phyloP scores from a whole-genome alignment of 1,140 invertebrate species.

The Aphaenogaster ashmeadi region DNA sequence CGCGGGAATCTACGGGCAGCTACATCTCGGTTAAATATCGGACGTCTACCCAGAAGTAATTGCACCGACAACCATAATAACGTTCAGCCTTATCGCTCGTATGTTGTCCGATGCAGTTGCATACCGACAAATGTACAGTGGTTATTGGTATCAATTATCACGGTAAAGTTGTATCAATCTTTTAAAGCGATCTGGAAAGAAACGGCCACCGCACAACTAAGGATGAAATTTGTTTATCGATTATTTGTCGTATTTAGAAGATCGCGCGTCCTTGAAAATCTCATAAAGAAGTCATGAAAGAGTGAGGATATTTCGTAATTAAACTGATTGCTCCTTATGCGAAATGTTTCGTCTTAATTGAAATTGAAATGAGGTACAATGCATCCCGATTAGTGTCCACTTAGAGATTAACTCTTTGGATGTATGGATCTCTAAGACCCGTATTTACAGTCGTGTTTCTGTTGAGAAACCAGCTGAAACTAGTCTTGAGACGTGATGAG shows the following conservation, averaged over 20 bases:
- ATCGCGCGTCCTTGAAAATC: background rate
- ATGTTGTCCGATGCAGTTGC: slow-evolving; percentile 13
- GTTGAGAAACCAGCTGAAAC: too few relatives aligned
- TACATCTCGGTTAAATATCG: slow-evolving; percentile 47
- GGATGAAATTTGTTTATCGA: background rate
- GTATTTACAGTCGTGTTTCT: too few relatives aligned
- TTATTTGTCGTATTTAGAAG: background rate
- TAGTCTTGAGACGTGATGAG: too few relatives aligned
- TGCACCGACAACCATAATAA: slow-evolving; percentile 40
- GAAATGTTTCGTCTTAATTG: background rate
- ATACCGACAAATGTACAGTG: background rate
- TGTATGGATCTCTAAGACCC: background rate
- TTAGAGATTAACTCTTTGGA: background rate
- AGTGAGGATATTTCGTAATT: background rate
- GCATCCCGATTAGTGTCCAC: too few relatives aligned
- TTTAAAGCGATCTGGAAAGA: background rate
- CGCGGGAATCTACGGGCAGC: slow-evolving; percentile 25
- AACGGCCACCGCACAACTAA: background rate
- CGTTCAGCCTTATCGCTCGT: slow-evolving; percentile 31
- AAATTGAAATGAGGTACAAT: background rate
- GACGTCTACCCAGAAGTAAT: slow-evolving; percentile 46
- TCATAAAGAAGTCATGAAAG: background rate
- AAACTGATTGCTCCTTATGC: background rate
- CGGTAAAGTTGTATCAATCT: background rate
- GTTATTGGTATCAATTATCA: slow-evolving; percentile 32